Base-by-base conservation (phyloP, 2,113 vertebrate genomes). In the Carassius auratus region DNA sequence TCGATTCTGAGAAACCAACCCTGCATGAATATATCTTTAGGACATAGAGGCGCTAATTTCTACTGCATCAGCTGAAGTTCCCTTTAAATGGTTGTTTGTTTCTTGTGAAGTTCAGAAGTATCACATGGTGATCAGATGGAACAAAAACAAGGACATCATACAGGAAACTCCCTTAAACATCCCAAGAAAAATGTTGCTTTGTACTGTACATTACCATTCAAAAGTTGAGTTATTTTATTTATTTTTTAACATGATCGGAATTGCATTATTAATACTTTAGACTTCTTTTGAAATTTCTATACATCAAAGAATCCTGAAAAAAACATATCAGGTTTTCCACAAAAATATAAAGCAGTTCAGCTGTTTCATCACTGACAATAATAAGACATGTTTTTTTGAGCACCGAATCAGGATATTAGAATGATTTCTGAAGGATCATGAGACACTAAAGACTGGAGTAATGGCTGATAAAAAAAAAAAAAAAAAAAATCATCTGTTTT, bases 91-190 rank as follows among this genome's bases (percentile, higher is more conserved):
- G 19, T 30, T 52, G 61, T 77, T 76, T 64, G 62, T 66, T 75
- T 17, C 84, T 59, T 82, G 81, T 73, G 68, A 73, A 17, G 68
- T 83, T 59, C 8, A n/a, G 14, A 73, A 71, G 45, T 5, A 73
- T 83, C 81, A 83, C 81, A 73, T 83, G 81, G 12, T 57, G 50
- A 36, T 83, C 50, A 83, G 68, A 55, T 73, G 68, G 12, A 73
- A 59, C 30, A 59, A 73, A 81, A 45, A 33, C 30, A 21, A 36
- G 15, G 68, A 73, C 23, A 57, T 83, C 33, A 73, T 23, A n/a
- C 81, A 42, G 30, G 81, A 73, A 83, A 73, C 50, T n/a, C 48
- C 50, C 9, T n/a, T 17, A 21, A 30, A 57, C 19, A 50, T 23
- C 66, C 13, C 12, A 17, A 21, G n/a, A 52, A 68, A 30, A 83